phyloP scores from a whole-genome alignment of 2,888 invertebrate species.

The Philhelius pedissequus region DNA sequence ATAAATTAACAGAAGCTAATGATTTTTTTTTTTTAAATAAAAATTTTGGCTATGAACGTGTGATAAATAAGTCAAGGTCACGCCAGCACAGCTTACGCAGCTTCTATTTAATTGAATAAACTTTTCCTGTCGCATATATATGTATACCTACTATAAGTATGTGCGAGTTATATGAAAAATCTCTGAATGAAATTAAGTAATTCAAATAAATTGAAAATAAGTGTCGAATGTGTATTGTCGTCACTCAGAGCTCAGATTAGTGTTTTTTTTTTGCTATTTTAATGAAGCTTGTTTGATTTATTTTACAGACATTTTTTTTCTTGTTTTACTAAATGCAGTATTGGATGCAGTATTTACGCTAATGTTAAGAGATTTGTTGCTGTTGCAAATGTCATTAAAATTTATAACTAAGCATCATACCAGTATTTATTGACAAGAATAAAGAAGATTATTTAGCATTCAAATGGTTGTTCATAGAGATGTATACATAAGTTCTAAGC shows the following conservation, averaged over 20 bases:
- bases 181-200: slow-evolving; percentile 45
- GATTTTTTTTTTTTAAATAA: too few species aligned
- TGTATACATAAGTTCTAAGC: neutral
- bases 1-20: slow-evolving; percentile 14
- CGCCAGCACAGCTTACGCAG: neutral
- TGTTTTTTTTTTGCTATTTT: slow-evolving; percentile 1
- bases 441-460: neutral
- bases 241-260: neutral
- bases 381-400: neutral
- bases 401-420: neutral
- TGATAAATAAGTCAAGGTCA: slow-evolving; percentile 22
- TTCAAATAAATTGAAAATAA: slow-evolving; percentile 35
- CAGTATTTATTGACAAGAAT: neutral
- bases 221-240: slow-evolving; percentile 4
- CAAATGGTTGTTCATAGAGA: neutral
- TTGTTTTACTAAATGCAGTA: neutral
- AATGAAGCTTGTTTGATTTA: slow-evolving; percentile 4
- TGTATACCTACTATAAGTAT: neutral
- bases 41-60: neutral
- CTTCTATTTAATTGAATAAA: slow-evolving; percentile 36
- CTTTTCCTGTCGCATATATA: neutral
- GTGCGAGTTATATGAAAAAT: neutral
- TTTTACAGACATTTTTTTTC: neutral
- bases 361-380: neutral
- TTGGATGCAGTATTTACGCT: neutral